Base-by-base conservation (phyloP, 2,113 vertebrate genomes). In the Gracilinanus agilis region DNA sequence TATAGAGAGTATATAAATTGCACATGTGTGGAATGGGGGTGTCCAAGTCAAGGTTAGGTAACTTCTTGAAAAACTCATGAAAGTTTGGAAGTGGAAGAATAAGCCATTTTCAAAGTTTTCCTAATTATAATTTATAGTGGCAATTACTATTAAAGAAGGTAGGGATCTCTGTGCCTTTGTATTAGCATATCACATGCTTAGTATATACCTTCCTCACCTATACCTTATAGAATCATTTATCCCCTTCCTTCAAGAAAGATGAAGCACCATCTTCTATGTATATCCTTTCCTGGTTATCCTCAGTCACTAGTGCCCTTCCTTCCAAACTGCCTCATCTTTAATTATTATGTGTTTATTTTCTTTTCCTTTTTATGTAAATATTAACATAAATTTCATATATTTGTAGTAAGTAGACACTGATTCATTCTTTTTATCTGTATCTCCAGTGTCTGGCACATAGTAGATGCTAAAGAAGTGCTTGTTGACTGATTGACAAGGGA, bases 51-150 rank as follows among this genome's bases (percentile, higher is more conserved):
- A 40, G 24, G 55, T 27, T 91, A 90, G 55, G 88, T 40, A 56
- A 25, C 16, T 54, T 55, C 58, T 96, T 94, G 27, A 95, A 93
- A 95, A 92, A 54, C 25, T 12, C 89, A 21, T 19, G 75, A 95
- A 94, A 94, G 91, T 88, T 95, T 95, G 55, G 90, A 0, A 94
- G 44, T 93, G 4, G 27, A 96, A 19, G 91, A 97, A 44, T 56
- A 96, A 95, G 93, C 94, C 93, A 95, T 96, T 94, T 97, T 94
- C 92, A 95, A 91, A 93, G 44, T 61, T 61, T 96, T 95, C 89
- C 91, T 96, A 97, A 97, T 96, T 95, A 94, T 11, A 90, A 44
- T 40, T 83, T 23, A 40, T 83, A 90, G 61, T 93, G 92, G 54
- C 0, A 21, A 55, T 90, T 44, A 91, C 29, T 55, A 83, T 40